Conservation (phyloP, 2,113 vertebrate species). For the Merops nubicus region DNA sequence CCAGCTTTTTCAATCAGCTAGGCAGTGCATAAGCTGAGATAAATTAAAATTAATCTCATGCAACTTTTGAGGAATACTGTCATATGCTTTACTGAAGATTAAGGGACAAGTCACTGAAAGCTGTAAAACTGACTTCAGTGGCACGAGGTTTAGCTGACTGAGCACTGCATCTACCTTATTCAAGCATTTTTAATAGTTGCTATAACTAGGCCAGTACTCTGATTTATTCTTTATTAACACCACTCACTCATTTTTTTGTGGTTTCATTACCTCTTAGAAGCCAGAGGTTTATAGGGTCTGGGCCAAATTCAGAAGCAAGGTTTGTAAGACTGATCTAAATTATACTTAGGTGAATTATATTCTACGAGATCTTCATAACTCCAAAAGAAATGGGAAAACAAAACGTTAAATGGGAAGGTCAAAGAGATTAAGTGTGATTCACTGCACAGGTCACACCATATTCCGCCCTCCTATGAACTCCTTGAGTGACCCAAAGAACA, state of each 20-base stretch:
- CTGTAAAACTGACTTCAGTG: background rate
- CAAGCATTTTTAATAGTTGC: background rate
- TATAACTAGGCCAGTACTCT: background rate
- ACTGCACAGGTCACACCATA: background rate
- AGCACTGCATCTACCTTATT: background rate
- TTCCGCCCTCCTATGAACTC: background rate
- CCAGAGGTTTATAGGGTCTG: conserved; percentile 17
- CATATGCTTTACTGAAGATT: conserved; percentile 5
- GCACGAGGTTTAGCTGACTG: background rate
- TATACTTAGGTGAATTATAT: background rate
- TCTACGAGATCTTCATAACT: background rate
- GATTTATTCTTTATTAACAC: conserved; percentile 33
- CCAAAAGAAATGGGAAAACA: background rate
- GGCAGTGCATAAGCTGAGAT: background rate
- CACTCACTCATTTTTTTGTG: background rate
- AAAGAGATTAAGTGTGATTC: background rate
- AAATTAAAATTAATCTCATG: conserved; percentile 30
- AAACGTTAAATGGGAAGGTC: background rate
- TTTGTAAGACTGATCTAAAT: conserved; percentile 5
- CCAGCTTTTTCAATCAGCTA: conserved; percentile 15
- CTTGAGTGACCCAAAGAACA: background rate
- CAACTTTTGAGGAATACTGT: conserved; percentile 15
- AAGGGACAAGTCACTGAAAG: background rate
- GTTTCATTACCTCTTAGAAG: conserved; percentile 18
- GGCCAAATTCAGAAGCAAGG: conserved; percentile 25